Base-by-base conservation (phyloP, 1,140 invertebrate genomes). In the Brachionus koreanus region DNA sequence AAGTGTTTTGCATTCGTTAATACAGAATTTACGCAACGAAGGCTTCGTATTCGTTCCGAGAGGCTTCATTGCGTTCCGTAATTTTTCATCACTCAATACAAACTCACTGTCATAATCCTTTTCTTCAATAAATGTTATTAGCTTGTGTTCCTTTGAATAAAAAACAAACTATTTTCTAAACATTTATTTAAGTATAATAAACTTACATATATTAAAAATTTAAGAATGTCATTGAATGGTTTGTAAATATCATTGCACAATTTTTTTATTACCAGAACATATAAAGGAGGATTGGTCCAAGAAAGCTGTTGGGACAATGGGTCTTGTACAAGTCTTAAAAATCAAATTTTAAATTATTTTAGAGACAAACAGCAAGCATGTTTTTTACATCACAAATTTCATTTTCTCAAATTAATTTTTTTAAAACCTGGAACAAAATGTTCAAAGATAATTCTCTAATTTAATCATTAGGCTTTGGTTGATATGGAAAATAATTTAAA, bases 191-290 rank as follows among this genome's bases (percentile, higher is more conserved):
- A 3, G 43, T 3, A 29, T 3, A 29, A 29, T 29, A 5, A 37
- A 16, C 23, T 65, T 79, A 79, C 76, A 35, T 35, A 79, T 13
- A 79, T 79, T 23, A 79, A 35, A 65, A 42, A 61, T 65, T 79
- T 79, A 25, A 79, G 76, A 37, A 79, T 61, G 52, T 57, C 29
- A 65, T 39, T 65, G 25, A 79, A 79, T 5, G 76, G 76, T 29
- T 29, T 7, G 29, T 61, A 79, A 23, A 79, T 16, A 5, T 57
- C 61, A 29, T 69, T 19, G 16, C 57, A 46, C 16, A 65, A n/a
- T 39, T 82, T 82, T 39, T 65, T 63, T 13, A 82, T 65, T 29
- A 82, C 57, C 13, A 82, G n/a, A 25, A 82, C 57, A 69, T 82
- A 52, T 2, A 65, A 19, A 16, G 77, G 77, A 19, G 77, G 77